Percentiles rank a stretch among this genome's conserved stretches.
phyloP scores from a whole-genome alignment of 2,888 invertebrate species.

The Peribatodes rhomboidaria region DNA sequence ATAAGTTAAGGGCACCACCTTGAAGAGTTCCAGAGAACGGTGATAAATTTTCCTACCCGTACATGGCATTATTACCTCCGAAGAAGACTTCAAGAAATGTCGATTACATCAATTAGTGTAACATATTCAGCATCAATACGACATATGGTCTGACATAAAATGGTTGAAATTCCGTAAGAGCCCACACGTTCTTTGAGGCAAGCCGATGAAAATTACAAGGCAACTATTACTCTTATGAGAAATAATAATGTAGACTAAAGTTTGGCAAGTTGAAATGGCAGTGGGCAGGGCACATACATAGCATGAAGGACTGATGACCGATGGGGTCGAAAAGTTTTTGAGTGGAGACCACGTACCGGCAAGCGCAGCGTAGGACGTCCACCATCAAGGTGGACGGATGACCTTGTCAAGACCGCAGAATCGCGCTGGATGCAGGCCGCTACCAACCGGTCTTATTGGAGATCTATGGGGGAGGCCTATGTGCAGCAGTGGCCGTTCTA shows the following conservation, averaged over 20 bases:
- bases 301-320: no score
- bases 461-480: no score
- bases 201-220: not conserved
- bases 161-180: conserved; percentile 1
- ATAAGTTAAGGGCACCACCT: conserved; percentile 5
- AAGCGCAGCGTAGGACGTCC: no score
- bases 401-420: no score
- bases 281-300: no score
- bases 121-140: conserved; percentile 7
- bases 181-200: conserved; percentile 11
- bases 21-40: conserved; percentile 2
- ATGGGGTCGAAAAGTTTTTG: no score
- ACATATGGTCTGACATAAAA: conserved; percentile 3
- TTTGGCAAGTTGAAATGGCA: no score
- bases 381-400: no score
- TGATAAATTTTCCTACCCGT: conserved; percentile 13
- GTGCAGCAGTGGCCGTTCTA: no score
- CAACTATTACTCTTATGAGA: not conserved
- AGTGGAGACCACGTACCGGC: no score
- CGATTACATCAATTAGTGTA: conserved; percentile 16
- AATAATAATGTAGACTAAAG: not conserved
- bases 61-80: conserved; percentile 27
- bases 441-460: no score
- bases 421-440: no score
- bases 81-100: conserved; percentile 29